Evolutionary conservation across 30 jellyfish, hydroid and myxozoan genomes (phyloP).

Genomic region (Hydractinia symbiolongicarpus): DNA sequence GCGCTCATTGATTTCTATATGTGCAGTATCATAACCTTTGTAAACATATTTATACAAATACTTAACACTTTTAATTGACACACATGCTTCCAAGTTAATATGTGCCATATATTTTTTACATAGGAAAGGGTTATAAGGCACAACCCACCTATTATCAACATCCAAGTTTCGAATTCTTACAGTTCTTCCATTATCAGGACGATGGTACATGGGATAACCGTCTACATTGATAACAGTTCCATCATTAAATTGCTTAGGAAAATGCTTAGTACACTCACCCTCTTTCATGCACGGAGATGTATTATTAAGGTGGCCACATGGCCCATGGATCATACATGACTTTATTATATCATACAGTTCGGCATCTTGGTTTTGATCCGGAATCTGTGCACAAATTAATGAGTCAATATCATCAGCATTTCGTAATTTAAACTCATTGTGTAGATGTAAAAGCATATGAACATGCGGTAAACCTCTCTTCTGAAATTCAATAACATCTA

Average conservation of each 20-base stretch:
- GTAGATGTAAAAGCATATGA: too few species aligned
- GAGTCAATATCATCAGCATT: too few species aligned
- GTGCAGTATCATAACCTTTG: conserved; percentile 58
- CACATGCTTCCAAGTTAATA: conserved; percentile 50
- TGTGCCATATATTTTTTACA: conserved; percentile 39
- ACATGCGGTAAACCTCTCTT: too few species aligned
- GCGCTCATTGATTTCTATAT: conserved; percentile 34
- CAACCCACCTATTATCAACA: conserved; percentile 52
- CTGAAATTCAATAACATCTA: too few species aligned
- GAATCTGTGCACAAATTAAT: too few species aligned
- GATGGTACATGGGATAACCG: conserved; percentile 67
- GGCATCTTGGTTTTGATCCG: too few species aligned
- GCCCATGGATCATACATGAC: too few species aligned
- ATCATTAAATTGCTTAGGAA: conserved; percentile 23
- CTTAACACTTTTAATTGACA: conserved; percentile 27
- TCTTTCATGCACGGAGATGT: too few species aligned
- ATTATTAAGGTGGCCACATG: too few species aligned
- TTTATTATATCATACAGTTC: neutral
- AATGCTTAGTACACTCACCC: too few species aligned
- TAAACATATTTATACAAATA: conserved; percentile 48
- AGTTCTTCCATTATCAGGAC: conserved; percentile 33
- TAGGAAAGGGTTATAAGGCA: conserved; percentile 47
- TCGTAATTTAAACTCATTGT: too few species aligned
- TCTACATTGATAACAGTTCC: conserved; percentile 20
- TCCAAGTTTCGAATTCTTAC: conserved; percentile 16